phyloP scores from a whole-genome alignment of 2,113 vertebrate species.

The Mobula hypostoma region DNA sequence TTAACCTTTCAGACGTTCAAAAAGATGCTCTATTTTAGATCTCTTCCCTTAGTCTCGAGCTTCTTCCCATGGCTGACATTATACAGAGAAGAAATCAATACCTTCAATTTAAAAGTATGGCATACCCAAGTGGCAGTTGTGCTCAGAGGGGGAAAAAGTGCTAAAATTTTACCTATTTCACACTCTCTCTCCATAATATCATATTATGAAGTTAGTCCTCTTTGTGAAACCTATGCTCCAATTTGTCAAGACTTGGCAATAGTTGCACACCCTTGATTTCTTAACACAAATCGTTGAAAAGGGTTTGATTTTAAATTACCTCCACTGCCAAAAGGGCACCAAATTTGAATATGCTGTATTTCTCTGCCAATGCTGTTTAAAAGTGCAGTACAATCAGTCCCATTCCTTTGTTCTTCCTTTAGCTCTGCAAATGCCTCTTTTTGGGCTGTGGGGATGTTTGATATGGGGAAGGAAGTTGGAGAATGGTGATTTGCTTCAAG shows the following conservation, averaged over 20 bases:
- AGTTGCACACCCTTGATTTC: background rate
- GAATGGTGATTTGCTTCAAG: background rate
- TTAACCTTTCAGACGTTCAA: conserved; percentile 15
- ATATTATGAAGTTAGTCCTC: no score
- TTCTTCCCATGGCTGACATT: background rate
- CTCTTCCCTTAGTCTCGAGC: background rate
- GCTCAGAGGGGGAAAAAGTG: background rate
- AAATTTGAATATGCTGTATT: background rate
- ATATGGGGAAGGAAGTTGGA: background rate
- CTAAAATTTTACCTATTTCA: background rate
- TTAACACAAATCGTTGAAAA: no score
- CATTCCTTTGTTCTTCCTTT: background rate
- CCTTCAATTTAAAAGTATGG: background rate
- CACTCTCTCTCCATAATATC: no score
- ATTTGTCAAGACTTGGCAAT: background rate
- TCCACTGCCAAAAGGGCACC: background rate
- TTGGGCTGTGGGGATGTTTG: background rate
- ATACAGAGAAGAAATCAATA: background rate
- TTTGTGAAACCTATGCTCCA: background rate
- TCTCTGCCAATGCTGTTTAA: background rate
- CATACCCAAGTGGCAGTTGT: background rate
- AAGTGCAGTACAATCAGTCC: background rate
- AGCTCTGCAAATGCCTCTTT: background rate
- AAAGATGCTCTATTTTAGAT: background rate
- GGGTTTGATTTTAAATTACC: no score